These are phyloP conservation scores for Ciconia maguari DNA, from an alignment of 2,113 vertebrate species.

Conservation along the genomic window DNA sequence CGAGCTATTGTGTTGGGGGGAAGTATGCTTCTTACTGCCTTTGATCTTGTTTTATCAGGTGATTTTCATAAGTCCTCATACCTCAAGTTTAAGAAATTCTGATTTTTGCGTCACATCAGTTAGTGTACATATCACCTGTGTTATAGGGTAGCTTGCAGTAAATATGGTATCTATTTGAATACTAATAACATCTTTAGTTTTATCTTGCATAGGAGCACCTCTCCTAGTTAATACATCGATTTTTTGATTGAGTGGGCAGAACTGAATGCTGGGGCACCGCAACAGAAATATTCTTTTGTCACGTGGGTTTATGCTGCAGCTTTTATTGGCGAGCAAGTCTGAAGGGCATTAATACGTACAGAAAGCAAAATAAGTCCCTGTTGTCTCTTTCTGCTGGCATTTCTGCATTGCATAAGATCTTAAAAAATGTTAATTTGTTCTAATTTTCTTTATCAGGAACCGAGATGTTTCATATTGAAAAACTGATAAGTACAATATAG, in stretches of 20 bases:
- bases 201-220: neutral
- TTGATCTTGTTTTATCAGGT: slow-evolving; percentile 18
- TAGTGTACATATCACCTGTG: neutral
- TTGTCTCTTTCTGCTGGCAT: neutral
- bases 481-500: neutral
- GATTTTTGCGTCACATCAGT: neutral
- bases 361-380: neutral
- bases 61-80: neutral
- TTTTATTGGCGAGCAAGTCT: neutral
- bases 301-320: neutral
- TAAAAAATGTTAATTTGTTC: neutral
- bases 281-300: neutral
- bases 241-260: neutral
- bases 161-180: neutral
- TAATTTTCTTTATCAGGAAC: neutral
- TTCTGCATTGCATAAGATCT: neutral
- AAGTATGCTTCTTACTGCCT: neutral
- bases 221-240: neutral
- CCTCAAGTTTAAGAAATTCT: neutral
- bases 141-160: neutral
- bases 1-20: neutral
- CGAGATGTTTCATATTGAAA: neutral
- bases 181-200: neutral
- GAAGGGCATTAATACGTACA: neutral
- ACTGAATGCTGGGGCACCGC: neutral